These are phyloP conservation scores for Oopsacas minuta DNA, from an alignment of 37 sponge, comb jelly and placozoan genomes.

Conservation along the genomic window DNA sequence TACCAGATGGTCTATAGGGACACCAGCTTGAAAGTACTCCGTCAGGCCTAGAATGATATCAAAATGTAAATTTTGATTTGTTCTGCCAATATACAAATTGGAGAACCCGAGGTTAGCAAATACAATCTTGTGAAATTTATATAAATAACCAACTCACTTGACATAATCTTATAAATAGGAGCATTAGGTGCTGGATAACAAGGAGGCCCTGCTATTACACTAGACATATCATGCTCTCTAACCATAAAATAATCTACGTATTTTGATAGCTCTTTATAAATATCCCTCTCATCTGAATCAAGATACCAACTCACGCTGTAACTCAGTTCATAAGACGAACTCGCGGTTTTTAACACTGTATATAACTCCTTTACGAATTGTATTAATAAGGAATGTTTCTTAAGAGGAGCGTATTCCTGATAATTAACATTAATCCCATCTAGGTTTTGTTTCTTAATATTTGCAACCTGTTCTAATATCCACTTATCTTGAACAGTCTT, in stretches of 20 bases:
- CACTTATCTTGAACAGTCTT: not conserved
- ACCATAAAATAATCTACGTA: not conserved
- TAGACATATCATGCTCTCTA: not conserved
- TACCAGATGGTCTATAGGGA: not conserved
- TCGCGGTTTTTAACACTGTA: conserved; percentile 13
- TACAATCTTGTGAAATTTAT: too few species aligned
- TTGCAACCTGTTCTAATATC: not conserved
- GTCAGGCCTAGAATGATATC: not conserved
- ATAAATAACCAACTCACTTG: not conserved
- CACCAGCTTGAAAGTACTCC: not conserved
- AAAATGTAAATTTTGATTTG: too few species aligned
- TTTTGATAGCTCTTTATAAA: conserved; percentile 1
- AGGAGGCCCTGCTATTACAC: not conserved
- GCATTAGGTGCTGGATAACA: not conserved
- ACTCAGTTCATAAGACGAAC: not conserved
- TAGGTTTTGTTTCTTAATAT: not conserved
- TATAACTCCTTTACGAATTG: not conserved
- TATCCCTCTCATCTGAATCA: not conserved
- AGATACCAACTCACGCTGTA: not conserved
- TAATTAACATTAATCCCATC: not conserved
- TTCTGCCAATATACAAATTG: too few species aligned
- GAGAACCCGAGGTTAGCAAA: too few species aligned
- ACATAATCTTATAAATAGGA: conserved; percentile 5
- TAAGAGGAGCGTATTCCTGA: not conserved
- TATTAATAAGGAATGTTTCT: not conserved